Conservation (phyloP, 2,113 vertebrate species). For the Engystomops pustulosus region DNA sequence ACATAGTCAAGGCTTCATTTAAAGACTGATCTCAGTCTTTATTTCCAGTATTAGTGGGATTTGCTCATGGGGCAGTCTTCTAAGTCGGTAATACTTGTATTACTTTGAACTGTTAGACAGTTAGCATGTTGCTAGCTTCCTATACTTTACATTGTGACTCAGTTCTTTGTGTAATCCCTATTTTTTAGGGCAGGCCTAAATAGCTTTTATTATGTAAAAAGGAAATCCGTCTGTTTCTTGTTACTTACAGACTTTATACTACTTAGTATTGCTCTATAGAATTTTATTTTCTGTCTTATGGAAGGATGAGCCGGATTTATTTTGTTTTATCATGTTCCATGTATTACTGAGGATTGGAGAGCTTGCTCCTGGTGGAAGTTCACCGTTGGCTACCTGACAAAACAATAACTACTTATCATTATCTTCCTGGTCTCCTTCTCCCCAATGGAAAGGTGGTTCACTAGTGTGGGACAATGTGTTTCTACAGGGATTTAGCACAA, state of each 20-base stretch:
- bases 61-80: neutral
- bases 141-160: constrained; percentile 47
- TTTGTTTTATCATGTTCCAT: constrained; percentile 2
- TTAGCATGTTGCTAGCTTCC: constrained; percentile 63
- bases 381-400: constrained; percentile 16
- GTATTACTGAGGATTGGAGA: constrained; percentile 15
- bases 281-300: neutral
- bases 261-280: neutral
- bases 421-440: constrained; percentile 73
- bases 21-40: neutral
- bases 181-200: neutral
- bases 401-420: neutral
- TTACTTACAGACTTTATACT: constrained; percentile 76
- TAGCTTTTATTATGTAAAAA: constrained; percentile 65
- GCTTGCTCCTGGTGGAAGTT: constrained; percentile 33
- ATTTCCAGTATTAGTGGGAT: neutral
- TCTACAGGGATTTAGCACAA: neutral
- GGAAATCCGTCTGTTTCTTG: constrained; percentile 86
- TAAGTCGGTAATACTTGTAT: neutral
- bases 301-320: constrained; percentile 16
- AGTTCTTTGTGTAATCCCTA: neutral
- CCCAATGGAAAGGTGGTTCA: constrained; percentile 81
- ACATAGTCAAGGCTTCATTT: neutral
- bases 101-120: neutral
- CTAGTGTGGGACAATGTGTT: constrained; percentile 72